Conservation (phyloP, 1,140 invertebrate genomes). For the Riptortus pedestris region DNA sequence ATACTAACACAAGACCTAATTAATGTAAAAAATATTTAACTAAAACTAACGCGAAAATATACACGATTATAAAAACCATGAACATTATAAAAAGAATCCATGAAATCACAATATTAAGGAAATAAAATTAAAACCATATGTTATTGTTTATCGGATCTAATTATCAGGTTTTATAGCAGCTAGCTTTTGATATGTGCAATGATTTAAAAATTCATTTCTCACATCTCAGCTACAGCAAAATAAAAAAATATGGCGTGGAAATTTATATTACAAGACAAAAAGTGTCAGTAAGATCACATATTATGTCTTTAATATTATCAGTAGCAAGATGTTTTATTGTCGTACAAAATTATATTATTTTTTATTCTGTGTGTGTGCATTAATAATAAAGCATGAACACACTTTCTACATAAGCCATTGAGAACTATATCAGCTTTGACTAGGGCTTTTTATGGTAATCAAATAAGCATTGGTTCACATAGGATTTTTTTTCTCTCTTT, state of each 20-base stretch:
- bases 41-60: not conserved
- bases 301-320: not conserved
- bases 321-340: conserved; percentile 5
- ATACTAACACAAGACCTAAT: conserved; percentile 7
- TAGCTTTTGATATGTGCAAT: conserved; percentile 12
- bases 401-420: conserved; percentile 10
- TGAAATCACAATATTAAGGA: conserved; percentile 1
- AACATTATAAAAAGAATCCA: conserved; percentile 1
- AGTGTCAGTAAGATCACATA: not conserved
- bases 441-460: conserved; percentile 11
- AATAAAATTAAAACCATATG: not conserved
- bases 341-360: conserved; percentile 12
- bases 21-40: not conserved
- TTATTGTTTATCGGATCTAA: not conserved
- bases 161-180: too few relatives aligned
- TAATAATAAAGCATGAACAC: not conserved
- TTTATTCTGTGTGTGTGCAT: not conserved
- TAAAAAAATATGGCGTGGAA: not conserved
- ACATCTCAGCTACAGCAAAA: not conserved
- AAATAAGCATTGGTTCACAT: conserved; percentile 8
- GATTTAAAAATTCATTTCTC: not conserved
- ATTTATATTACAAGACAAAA: not conserved
- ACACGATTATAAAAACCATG: not conserved
- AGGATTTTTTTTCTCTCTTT: not conserved
- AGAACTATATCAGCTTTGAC: conserved; percentile 12